Evolutionary conservation across 2,113 vertebrate species (phyloP), one percentile per base, ranked within the genome.

Genomic region (Corapipo altera): DNA sequence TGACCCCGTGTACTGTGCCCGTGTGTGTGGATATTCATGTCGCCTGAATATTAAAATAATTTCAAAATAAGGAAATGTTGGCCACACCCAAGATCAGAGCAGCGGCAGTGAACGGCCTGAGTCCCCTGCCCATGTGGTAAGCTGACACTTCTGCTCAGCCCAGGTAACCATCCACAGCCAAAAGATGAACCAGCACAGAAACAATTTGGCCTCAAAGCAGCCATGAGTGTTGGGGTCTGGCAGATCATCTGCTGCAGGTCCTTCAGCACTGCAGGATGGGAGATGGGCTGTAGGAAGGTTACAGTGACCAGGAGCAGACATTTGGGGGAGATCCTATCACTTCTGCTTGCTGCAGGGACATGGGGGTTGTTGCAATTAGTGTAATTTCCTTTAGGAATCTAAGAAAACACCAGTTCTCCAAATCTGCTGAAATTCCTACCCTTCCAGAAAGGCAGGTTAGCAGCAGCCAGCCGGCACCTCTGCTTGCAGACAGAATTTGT

Each of bases 401-500:
- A 48, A 87, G 85, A 81, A 95, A 93, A 92, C 80, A 93, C 61
- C 8, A 12, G n/a, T 88, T 78, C 69, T 90, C 91, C 52, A 65
- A 86, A 92, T 59, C 69, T 74, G 65, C 79, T 89, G 91, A 39
- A 94, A 94, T 89, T 92, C 95, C 90, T 91, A 94, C 85, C 66
- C 76, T 92, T 94, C 96, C 88, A 82, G 96, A 92, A 95, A 89
- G 66, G 84, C 83, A 92, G 70, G 96, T 91, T 94, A 88, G 76
- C 66, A 57, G 84, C 88, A 89, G 91, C 67, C 77, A 82, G 87
- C 58, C 71, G 2, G 95, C 94, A 92, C 90, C 93, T 71, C 95
- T 96, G 76, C 95, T 95, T 33, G 3, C 73, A 87, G 92, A 84
- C 93, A 91, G 86, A 95, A 92, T 94, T 96, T 93, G 92, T 95